Base-by-base conservation (phyloP, 1,140 invertebrate genomes). In the Penaeus vannamei region DNA sequence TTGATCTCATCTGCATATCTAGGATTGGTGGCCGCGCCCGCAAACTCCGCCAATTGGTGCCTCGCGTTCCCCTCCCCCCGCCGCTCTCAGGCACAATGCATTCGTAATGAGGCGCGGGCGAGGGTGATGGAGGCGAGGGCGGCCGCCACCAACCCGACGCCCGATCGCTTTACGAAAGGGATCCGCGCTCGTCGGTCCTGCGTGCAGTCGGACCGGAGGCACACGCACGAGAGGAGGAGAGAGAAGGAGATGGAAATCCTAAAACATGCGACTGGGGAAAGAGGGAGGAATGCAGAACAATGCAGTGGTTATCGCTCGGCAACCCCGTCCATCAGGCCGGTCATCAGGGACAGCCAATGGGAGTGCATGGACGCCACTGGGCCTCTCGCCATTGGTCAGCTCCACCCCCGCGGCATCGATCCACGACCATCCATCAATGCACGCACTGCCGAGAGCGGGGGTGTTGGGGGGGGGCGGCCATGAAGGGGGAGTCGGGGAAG, bases 1-100 rank as follows among this genome's bases (percentile, higher is more conserved):
- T 69, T 69, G 83, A 84, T 84, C 83, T 69, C 62, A 84, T 84
- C 83, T 84, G 61, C 83, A 84, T 84, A 84, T 84, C 83, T 46
- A 64, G 29, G 61, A 84, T 84, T 84, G 83, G 83, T 46, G 29
- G 61, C 69, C 20, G 62, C 62, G 7, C 7, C 17, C 29, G 29
- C 83, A 19, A 22, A 32, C 42, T 84, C 62, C 83, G 62, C 83
- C 83, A 69, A 69, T 84, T 84, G 61, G 36, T 84, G 83, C 29
- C 60, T 84, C 26, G 26, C 83, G n/a, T 42, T 10, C 69, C 32
- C 36, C 46, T 64, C 69, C 69, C 60, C n/a, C 36, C 1, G 19
- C 20, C 20, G 42, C 36, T 23, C 23, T 32, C 26, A 23, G n/a
- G 29, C 62, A 20, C 29, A 32, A 42, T 36, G 12, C 42, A 42